phyloP scores from a whole-genome alignment of 2,888 invertebrate genomes.

The Drosophila limbata region DNA sequence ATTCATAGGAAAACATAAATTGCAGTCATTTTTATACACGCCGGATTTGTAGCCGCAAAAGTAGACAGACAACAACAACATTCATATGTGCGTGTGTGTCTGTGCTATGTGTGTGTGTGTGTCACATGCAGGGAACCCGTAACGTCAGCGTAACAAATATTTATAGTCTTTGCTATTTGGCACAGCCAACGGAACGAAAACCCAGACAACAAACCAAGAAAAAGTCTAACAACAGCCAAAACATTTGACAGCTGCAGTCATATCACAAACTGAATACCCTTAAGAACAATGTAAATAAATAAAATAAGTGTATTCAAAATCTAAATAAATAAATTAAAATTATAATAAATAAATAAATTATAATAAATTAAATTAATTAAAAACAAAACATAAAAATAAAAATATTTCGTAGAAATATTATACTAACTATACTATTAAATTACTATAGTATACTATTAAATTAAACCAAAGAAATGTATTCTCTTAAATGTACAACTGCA shows the following conservation, averaged over 20 bases:
- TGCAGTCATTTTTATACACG: conserved; percentile 82
- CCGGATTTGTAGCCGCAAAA: conserved; percentile 80
- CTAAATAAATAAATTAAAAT: no score
- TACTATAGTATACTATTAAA: no score
- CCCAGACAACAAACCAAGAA: conserved; percentile 43
- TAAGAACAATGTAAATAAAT: neutral
- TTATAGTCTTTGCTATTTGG: conserved; percentile 74
- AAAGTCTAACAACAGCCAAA: conserved; percentile 31
- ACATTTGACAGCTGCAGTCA: neutral
- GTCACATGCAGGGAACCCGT: conserved; percentile 48
- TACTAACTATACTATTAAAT: no score
- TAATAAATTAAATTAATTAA: no score
- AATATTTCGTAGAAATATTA: neutral
- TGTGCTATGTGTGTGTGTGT: conserved; percentile 33
- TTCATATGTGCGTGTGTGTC: conserved; percentile 38
- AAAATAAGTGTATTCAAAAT: neutral
- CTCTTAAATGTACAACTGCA: neutral
- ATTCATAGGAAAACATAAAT: conserved; percentile 83
- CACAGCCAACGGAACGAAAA: conserved; percentile 44
- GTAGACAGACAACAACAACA: conserved; percentile 57
- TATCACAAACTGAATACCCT: conserved; percentile 12
- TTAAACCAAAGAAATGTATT: neutral
- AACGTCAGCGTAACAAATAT: conserved; percentile 80
- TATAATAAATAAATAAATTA: no score
- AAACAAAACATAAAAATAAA: neutral